Evolutionary conservation across 1,140 invertebrate genomes (phyloP), one percentile per base, ranked within the genome.

Genomic region (Thaumetopoea pityocampa): DNA sequence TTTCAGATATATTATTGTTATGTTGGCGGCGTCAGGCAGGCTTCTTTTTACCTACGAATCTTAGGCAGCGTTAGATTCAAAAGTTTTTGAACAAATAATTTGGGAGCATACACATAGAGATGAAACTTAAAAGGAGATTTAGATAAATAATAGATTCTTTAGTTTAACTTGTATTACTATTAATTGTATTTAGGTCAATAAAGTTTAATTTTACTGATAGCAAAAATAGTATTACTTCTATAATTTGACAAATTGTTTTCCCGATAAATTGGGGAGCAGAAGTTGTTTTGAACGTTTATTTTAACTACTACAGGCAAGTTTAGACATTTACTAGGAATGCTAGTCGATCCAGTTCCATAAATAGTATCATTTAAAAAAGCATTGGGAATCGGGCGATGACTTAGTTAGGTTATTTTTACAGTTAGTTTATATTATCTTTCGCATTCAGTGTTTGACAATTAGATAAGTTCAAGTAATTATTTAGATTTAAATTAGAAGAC

Each of bases 351-450:
- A 43, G 40, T 43, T 43, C 30, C 22, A 43, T 12, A 3, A 28
- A 41, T 33, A n/a, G 30, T 43, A 43, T 32, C 8, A 24, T 19
- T 2, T 28, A 24, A 37, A 19, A 8, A 23, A 36, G 27, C 27
- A 34, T 10, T 29, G 22, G 35, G 35, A 32, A 57, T 55, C 64
- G 67, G 64, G 67, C 64, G 67, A 67, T 70, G 67, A 65, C 64
- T 41, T 53, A 56, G 44, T 52, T 43, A 23, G 18, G 27, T 27
- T 27, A 40, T 40, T n/a, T 35, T 17, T 45, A 30, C 2, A 32
- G 19, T 16, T 34, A 27, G 19, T 5, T 22, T 29, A 17, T 26
- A 15, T 24, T 35, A 28, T 17, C 22, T 45, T 36, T 33, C 32
- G 36, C 32, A 42, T 49, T 41, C 37, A 42, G 37, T 49, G 38